Conservation (phyloP, 2,888 invertebrate genomes). For the Apamea sordens region DNA sequence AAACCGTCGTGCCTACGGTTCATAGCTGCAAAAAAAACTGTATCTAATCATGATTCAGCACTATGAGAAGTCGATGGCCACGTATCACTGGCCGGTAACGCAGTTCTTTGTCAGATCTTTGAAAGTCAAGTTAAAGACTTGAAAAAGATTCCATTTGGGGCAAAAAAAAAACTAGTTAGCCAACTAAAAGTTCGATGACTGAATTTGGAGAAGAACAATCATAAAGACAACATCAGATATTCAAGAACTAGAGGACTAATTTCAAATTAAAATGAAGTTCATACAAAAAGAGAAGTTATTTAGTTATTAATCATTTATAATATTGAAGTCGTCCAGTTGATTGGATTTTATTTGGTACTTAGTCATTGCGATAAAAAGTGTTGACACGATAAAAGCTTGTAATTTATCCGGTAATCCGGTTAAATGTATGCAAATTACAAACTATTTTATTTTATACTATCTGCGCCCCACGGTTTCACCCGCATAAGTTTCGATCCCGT, state of each 20-base stretch:
- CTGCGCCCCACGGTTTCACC: too few species aligned
- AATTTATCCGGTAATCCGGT: constrained; percentile 20
- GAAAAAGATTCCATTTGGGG: background rate
- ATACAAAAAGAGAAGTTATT: background rate
- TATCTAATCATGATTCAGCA: constrained; percentile 52
- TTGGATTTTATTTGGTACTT: constrained; percentile 11
- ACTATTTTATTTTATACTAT: background rate
- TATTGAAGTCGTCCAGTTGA: background rate
- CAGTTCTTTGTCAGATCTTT: constrained; percentile 28
- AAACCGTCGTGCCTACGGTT: constrained; percentile 19
- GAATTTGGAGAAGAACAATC: constrained; percentile 1
- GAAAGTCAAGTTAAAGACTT: constrained; percentile 35
- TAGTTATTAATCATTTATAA: background rate
- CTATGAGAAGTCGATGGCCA: constrained; percentile 22
- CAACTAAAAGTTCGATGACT: background rate
- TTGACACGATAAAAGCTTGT: background rate
- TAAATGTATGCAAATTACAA: constrained; percentile 9
- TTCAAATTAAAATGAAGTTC: background rate
- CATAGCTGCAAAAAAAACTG: constrained; percentile 49
- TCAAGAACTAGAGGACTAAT: background rate
- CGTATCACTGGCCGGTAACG: constrained; percentile 47
- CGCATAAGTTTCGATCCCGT: too few species aligned
- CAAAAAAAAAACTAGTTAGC: background rate
- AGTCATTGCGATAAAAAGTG: constrained; percentile 2
- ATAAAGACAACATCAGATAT: background rate